Base-by-base conservation (phyloP, 2,113 vertebrate species). In the Mobula hypostoma region DNA sequence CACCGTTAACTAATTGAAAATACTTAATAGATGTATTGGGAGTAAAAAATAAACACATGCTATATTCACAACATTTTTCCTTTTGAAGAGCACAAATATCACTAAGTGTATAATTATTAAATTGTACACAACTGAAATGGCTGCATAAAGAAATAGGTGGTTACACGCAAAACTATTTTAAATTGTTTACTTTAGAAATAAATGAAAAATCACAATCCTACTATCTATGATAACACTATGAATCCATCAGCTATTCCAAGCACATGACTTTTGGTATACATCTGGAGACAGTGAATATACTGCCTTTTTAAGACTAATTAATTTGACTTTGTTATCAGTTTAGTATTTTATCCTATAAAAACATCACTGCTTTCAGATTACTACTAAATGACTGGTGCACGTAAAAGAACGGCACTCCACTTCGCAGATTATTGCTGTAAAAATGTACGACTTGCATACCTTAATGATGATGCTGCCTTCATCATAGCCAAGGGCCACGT, bases 381-480 rank as follows among this genome's bases (percentile, higher is more conserved):
- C 58, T 27, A 88, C n/a, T 63, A 29, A 70, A 66, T 21, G 63
- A 91, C 17, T 5, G 12, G 63, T 32, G 14, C 15, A 17, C 61
- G 5, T 66, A 70, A 70, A 70, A 68, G 32, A 91, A 36, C 32
- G 7, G 6, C 66, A 72, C 68, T 11, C 40, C 19, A 92, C 9
- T 9, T 40, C 74, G 66, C n/a, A 70, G 32, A 40, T 27, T 48
- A 72, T 24, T 17, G 85, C 14, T 63, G 48, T 32, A 93, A 93
- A 74, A 7, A 48, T 24, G 32, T 74, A 48, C 72, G 19, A 61
- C 72, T 8, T 15, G 61, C 88, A 79, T 97, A 99, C 99, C 98
- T 99, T 99, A 94, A 99, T 98, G 94, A 99, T 99, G 95, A 99
- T 99, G 97, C 99, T 99, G 95, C 99, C 99, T 96, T 99, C 99